Evolutionary conservation across 2,113 vertebrate genomes (phyloP).

Genomic region (Pelecanoides urinatrix): DNA sequence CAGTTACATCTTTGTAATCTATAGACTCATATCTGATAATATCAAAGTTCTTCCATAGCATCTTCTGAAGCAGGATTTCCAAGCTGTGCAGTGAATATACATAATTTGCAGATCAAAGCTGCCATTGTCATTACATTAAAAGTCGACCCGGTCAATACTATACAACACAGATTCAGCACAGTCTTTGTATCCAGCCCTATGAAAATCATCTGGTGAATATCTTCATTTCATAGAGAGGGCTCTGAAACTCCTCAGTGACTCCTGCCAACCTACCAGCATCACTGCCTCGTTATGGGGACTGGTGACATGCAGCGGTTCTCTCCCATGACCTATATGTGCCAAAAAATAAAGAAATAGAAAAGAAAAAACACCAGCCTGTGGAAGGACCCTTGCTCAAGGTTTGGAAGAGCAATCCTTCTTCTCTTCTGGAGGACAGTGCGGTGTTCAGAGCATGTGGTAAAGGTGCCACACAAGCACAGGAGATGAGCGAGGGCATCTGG

Average conservation of each 20-base stretch:
- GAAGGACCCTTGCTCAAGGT: background rate
- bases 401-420: background rate
- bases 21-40: background rate
- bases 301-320: background rate
- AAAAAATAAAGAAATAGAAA: background rate
- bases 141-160: background rate
- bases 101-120: background rate
- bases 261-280: background rate
- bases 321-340: background rate
- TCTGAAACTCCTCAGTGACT: background rate
- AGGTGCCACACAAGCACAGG: background rate
- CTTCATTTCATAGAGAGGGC: background rate
- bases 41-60: background rate
- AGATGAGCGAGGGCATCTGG: background rate
- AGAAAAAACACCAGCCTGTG: rapidly evolving
- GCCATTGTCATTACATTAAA: background rate
- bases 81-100: background rate
- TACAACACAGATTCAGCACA: background rate
- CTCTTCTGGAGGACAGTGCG: background rate
- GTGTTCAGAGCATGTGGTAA: background rate
- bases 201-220: background rate
- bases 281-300: background rate
- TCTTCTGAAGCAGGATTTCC: background rate
- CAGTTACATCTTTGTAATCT: background rate
- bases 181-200: background rate